phyloP scores from a whole-genome alignment of 23 tunicate genomes.

The Phallusia fumigata region DNA sequence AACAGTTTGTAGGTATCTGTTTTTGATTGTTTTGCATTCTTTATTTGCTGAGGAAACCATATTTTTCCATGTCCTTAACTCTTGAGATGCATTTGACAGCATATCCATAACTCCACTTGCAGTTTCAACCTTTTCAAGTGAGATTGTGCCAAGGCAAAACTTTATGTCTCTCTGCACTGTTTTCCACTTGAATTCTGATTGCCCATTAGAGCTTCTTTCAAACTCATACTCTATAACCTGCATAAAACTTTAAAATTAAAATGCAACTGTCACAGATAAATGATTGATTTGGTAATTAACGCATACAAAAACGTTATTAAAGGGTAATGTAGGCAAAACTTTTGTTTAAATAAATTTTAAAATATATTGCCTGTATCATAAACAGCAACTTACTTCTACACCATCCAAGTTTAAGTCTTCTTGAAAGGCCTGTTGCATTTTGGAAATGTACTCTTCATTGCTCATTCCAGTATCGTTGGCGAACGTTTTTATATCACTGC shows the following conservation, averaged over 20 bases:
- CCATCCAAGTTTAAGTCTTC: background rate
- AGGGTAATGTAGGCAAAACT: too few relatives aligned
- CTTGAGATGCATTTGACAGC: background rate
- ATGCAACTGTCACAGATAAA: too few relatives aligned
- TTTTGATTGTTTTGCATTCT: background rate
- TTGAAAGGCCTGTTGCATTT: slow-evolving; percentile 19
- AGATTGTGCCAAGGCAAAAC: slow-evolving; percentile 28
- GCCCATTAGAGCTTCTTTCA: background rate
- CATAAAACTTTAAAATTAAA: too few relatives aligned
- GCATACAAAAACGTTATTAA: too few relatives aligned
- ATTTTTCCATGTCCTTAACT: background rate
- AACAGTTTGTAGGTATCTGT: background rate
- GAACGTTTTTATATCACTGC: background rate
- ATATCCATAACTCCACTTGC: background rate
- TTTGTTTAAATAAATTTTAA: too few relatives aligned
- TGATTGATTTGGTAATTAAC: too few relatives aligned
- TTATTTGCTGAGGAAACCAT: background rate
- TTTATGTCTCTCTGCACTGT: slow-evolving; percentile 32
- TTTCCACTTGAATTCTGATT: slow-evolving; percentile 25
- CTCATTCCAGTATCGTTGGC: slow-evolving; percentile 28
- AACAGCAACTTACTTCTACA: too few relatives aligned
- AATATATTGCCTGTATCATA: too few relatives aligned
- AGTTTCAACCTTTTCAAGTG: background rate
- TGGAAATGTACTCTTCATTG: slow-evolving; percentile 13
- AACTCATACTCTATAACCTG: background rate